Evolutionary conservation across 2,888 invertebrate genomes (phyloP).

Genomic region (Nomada flava): DNA sequence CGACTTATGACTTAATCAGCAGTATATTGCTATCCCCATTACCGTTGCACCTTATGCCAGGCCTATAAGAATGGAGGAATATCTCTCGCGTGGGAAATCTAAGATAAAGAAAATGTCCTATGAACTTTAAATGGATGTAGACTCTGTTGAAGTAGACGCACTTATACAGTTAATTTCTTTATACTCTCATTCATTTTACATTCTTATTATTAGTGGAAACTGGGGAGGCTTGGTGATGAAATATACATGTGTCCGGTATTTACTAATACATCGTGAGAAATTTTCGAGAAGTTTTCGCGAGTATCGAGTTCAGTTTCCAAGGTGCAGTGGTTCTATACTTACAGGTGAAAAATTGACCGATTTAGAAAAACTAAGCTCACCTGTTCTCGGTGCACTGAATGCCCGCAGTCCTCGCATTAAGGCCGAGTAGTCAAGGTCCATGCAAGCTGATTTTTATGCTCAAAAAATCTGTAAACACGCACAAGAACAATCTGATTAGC

Average conservation of each 20-base stretch:
- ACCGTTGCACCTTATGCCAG: not conserved
- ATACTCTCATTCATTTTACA: too few relatives aligned
- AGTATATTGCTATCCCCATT: not conserved
- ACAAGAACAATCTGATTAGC: slow-evolving; percentile 8
- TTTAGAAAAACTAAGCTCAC: slow-evolving; percentile 49
- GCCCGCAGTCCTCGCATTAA: slow-evolving; percentile 45
- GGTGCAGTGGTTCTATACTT: slow-evolving; percentile 12
- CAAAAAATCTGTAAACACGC: slow-evolving; percentile 53
- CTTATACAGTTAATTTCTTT: too few relatives aligned
- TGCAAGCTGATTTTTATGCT: slow-evolving; percentile 50
- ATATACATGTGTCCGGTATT: too few relatives aligned
- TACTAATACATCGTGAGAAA: too few relatives aligned
- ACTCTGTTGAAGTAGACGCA: too few relatives aligned
- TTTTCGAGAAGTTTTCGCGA: not conserved
- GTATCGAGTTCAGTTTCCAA: slow-evolving; percentile 7
- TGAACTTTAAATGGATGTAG: too few relatives aligned
- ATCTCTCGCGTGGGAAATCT: too few relatives aligned
- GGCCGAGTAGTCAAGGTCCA: slow-evolving; percentile 55
- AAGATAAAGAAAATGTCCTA: too few relatives aligned
- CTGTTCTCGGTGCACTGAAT: slow-evolving; percentile 41
- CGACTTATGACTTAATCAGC: slow-evolving; percentile 3
- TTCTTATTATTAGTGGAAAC: too few relatives aligned
- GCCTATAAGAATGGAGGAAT: too few relatives aligned
- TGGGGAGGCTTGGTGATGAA: too few relatives aligned
- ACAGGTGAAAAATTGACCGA: slow-evolving; percentile 16